phyloP scores from a whole-genome alignment of 2,888 invertebrate species.

The Melanostoma mellinum region DNA sequence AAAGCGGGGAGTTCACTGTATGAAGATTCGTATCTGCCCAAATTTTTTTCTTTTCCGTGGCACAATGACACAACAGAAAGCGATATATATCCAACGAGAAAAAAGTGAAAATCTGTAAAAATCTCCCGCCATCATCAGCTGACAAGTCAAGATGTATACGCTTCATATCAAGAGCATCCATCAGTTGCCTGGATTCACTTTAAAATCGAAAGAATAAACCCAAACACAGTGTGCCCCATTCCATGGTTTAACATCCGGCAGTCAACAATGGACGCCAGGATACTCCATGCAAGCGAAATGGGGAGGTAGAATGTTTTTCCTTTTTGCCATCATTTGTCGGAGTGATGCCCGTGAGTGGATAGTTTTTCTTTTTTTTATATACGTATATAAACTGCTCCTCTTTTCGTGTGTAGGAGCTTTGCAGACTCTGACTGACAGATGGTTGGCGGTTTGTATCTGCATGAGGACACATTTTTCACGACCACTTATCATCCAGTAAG shows the following conservation, averaged over 20 bases:
- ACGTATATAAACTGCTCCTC: neutral
- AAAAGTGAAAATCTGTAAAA: slow-evolving; percentile 63
- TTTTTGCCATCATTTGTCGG: slow-evolving; percentile 66
- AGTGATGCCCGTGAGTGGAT: slow-evolving; percentile 64
- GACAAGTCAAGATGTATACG: slow-evolving; percentile 72
- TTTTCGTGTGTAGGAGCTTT: slow-evolving; percentile 49
- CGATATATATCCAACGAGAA: slow-evolving; percentile 17
- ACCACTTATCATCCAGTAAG: slow-evolving; percentile 65
- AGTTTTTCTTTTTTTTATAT: slow-evolving; percentile 44
- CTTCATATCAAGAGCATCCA: slow-evolving; percentile 69
- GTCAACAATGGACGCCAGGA: slow-evolving; percentile 57
- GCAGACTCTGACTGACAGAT: slow-evolving; percentile 62
- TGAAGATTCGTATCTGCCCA: slow-evolving; percentile 16
- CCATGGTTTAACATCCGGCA: slow-evolving; percentile 21
- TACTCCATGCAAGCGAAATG: slow-evolving; percentile 13
- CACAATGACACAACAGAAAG: slow-evolving; percentile 27
- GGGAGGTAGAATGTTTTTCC: slow-evolving; percentile 62
- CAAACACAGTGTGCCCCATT: slow-evolving; percentile 38
- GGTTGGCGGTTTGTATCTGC: slow-evolving; percentile 69
- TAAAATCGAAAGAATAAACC: slow-evolving; percentile 68
- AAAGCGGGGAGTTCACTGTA: slow-evolving; percentile 32
- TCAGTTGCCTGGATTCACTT: slow-evolving; percentile 71
- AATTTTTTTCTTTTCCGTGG: slow-evolving; percentile 1
- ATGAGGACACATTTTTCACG: slow-evolving; percentile 66
- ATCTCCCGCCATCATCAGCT: slow-evolving; percentile 59